Evolutionary conservation across 2,113 vertebrate species (phyloP), one percentile per base, ranked within the genome.

Genomic region (Manacus vitellinus): DNA sequence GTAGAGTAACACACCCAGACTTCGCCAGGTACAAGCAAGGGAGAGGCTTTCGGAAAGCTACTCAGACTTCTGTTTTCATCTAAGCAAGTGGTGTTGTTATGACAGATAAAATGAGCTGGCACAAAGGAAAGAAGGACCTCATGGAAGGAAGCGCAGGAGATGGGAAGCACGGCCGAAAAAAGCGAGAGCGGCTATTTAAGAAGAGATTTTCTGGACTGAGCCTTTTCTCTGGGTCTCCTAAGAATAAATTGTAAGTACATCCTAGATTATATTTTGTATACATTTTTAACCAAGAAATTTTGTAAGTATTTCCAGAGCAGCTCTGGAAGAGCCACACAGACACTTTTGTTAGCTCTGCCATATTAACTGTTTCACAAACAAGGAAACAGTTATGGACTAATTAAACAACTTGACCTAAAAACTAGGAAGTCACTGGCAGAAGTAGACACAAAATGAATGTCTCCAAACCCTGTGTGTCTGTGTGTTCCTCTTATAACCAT

Each of bases 171-270:
- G 20, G 75, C 55, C 87, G 65, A n/a, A 97, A 96, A 76, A 97
- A 97, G 76, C 58, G 85, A 55, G 96, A 93, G 20, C 67, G 65
- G n/a, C 44, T 95, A 7, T 78, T 98, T n/a, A 97, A 89, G 88
- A 98, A 92, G 77, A 96, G 92, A 91, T 94, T 98, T 87, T 89
- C 94, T 73, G 91, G 83, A 52, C 3, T 98, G 28, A 92, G 79
- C 35, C 56, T 97, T 62, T 97, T 98, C 91, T 97, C 97, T 92
- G 95, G 73, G 44, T 89, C 94, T 82, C 74, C 95, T 28, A 97
- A 94, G 74, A 95, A 63, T 18, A 96, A 95, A 89, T 23, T 63
- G 97, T 98, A 94, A 97, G 97, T 95, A 81, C 31, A 66, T 10
- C 30, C 30, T 41, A 71, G 58, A 35, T 63, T 47, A 28, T 55